A percentile compares a stretch with the other conserved stretches of the same genome.
These are phyloP conservation scores for Poeciliopsis presidionis DNA, from an alignment of 2,797 vertebrate species.

Conservation along the genomic window DNA sequence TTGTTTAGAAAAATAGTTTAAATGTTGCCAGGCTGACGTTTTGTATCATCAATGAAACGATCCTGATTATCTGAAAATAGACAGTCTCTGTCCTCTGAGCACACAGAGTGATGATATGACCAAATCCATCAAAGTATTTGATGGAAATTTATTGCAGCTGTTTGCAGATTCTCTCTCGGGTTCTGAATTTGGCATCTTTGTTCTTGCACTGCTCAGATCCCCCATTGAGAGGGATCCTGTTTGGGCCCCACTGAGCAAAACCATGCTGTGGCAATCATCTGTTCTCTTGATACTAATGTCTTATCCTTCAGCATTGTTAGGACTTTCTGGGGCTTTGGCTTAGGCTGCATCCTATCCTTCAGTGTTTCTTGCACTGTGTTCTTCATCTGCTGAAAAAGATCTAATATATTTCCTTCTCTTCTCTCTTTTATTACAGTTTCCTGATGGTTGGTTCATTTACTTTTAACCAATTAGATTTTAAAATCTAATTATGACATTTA, in stretches of 20 bases:
- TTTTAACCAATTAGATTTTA: neutral
- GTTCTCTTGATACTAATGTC: neutral
- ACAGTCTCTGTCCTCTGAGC: neutral
- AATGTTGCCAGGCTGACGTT: neutral
- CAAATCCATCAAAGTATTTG: constrained; percentile 4
- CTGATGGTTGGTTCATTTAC: neutral
- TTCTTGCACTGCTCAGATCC: constrained; percentile 2
- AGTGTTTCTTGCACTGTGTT: constrained; percentile 1
- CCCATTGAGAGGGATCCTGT: constrained; percentile 4
- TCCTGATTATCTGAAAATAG: constrained; percentile 1
- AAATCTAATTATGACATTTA: neutral
- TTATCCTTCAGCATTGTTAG: constrained; percentile 4
- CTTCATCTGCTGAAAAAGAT: constrained; percentile 10
- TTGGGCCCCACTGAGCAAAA: constrained; percentile 1
- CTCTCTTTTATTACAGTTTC: neutral
- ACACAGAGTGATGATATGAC: neutral
- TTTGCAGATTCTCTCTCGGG: constrained; percentile 5
- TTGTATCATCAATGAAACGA: neutral
- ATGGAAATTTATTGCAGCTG: neutral
- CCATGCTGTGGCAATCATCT: constrained; percentile 15
- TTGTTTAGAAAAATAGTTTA: neutral
- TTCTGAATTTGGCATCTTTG: constrained; percentile 5
- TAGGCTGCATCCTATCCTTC: neutral
- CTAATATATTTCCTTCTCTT: neutral
- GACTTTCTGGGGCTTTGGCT: constrained; percentile 5